Evolutionary conservation across 2,888 invertebrate species (phyloP).

Genomic region (Caenorhabditis macrosperma): DNA sequence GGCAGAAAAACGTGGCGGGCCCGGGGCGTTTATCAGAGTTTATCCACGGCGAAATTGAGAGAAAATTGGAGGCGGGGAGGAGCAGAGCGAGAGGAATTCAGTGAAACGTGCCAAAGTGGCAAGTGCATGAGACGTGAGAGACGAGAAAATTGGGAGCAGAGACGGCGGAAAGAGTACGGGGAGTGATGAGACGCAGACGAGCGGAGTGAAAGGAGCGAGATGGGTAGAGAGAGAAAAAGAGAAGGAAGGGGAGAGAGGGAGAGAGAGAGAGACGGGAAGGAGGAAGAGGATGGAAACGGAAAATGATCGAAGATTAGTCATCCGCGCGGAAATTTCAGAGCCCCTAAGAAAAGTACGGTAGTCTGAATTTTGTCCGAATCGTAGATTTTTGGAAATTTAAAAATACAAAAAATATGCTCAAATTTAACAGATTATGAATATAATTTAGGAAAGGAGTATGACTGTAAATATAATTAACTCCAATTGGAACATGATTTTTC

Average conservation of each 20-base stretch:
- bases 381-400: no score
- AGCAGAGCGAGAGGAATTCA: constrained; percentile 6
- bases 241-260: background rate
- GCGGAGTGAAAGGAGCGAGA: constrained; percentile 12
- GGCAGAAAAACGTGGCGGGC: no score
- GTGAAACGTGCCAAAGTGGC: constrained; percentile 55
- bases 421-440: no score
- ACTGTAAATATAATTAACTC: no score
- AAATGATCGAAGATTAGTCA: constrained; percentile 39
- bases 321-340: background rate
- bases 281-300: background rate
- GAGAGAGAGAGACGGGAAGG: background rate
- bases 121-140: constrained; percentile 51
- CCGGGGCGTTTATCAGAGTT: no score
- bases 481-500: no score
- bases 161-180: constrained; percentile 5
- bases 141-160: constrained; percentile 1
- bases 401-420: no score
- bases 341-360: no score
- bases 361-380: no score
- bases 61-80: background rate
- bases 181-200: background rate
- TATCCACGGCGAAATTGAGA: no score
- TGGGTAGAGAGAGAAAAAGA: constrained; percentile 11
- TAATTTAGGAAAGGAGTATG: no score